Percentiles rank a stretch among this genome's conserved stretches.
phyloP scores from a whole-genome alignment of 2,113 vertebrate species.

The Rynchops niger region DNA sequence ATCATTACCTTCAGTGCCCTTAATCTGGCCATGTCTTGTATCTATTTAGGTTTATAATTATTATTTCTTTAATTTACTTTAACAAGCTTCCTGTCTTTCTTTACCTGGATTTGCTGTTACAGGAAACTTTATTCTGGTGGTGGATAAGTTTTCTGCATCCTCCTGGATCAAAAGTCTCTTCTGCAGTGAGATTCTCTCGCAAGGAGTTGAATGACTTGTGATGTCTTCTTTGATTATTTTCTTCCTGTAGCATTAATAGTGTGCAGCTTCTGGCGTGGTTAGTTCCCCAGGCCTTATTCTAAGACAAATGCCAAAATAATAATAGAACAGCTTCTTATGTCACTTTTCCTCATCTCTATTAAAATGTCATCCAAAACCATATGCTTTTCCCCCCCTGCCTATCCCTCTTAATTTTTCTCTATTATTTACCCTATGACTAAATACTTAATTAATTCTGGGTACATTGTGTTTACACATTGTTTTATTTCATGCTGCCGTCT shows the following conservation, averaged over 20 bases:
- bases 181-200: neutral
- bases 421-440: neutral
- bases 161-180: neutral
- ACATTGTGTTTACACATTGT: neutral
- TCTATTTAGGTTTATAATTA: neutral
- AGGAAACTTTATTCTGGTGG: neutral
- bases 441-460: constrained; percentile 15
- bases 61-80: neutral
- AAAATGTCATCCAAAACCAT: neutral
- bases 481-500: constrained; percentile 4
- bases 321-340: neutral
- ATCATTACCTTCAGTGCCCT: neutral
- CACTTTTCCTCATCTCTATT: neutral
- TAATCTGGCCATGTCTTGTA: neutral
- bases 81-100: neutral
- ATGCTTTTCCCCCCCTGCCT: neutral
- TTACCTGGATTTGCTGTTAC: neutral
- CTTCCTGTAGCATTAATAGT: neutral
- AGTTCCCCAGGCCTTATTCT: neutral
- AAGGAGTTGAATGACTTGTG: neutral
- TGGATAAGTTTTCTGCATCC: neutral
- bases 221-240: neutral
- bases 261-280: neutral
- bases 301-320: constrained; percentile 9
- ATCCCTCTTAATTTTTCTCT: neutral